These are phyloP conservation scores for Natator depressus DNA, from an alignment of 2,113 vertebrate species.

Conservation along the genomic window DNA sequence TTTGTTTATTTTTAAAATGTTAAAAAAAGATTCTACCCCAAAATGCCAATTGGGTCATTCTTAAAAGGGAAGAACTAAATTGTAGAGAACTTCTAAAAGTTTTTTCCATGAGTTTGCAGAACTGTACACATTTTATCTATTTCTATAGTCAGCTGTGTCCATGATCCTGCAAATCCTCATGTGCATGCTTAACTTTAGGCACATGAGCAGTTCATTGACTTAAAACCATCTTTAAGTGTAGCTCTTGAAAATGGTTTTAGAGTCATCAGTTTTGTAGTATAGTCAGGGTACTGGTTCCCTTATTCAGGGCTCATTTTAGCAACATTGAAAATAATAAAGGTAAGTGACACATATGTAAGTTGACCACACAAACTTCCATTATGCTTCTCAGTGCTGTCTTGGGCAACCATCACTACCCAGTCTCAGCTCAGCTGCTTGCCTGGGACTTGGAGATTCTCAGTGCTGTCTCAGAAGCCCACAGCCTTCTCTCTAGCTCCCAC, in stretches of 20 bases:
- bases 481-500: background rate
- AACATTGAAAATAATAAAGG: background rate
- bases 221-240: too few relatives aligned
- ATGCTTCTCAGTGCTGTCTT: background rate
- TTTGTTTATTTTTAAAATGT: background rate
- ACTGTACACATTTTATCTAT: too few relatives aligned
- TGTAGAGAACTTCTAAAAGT: background rate
- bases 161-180: too few relatives aligned
- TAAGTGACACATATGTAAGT: background rate
- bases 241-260: too few relatives aligned
- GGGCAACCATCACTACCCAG: too few relatives aligned
- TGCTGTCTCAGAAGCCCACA: background rate
- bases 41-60: background rate
- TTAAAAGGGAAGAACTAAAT: background rate
- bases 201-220: too few relatives aligned
- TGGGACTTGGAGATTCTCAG: background rate
- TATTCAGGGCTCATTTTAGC: background rate
- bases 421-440: background rate
- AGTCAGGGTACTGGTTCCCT: background rate
- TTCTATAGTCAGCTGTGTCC: too few relatives aligned
- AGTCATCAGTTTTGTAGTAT: too few relatives aligned
- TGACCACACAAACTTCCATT: fast-evolving
- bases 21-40: background rate
- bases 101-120: too few relatives aligned
- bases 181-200: too few relatives aligned